Conservation (phyloP, 2,113 vertebrate genomes). For the Nanorana parkeri region DNA sequence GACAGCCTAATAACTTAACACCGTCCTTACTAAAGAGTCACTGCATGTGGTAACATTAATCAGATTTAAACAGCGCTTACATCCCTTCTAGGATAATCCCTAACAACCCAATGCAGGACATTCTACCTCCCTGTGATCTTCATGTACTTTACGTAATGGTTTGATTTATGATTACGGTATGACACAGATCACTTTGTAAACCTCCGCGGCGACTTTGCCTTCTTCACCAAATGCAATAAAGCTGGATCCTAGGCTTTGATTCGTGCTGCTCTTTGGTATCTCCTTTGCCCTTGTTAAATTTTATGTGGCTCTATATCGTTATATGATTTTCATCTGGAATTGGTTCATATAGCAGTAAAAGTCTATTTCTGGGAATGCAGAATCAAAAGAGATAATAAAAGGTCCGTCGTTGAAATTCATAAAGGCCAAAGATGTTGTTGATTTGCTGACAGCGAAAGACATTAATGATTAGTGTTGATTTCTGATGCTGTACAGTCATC, state of each 20-base stretch:
- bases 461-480: no score
- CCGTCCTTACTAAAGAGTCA: background rate
- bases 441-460: no score
- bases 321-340: background rate
- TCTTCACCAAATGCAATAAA: slow-evolving; percentile 14
- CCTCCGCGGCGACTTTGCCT: background rate
- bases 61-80: slow-evolving; percentile 1
- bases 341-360: background rate
- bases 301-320: background rate
- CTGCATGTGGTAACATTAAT: slow-evolving; percentile 30
- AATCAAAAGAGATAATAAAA: background rate
- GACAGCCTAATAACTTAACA: background rate
- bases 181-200: slow-evolving; percentile 23
- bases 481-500: no score
- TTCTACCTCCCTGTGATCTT: slow-evolving; percentile 38
- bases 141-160: slow-evolving; percentile 3
- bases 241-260: background rate
- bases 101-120: background rate
- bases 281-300: background rate
- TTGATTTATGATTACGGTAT: slow-evolving; percentile 4
- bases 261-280: background rate
- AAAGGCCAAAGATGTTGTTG: background rate
- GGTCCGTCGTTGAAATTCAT: background rate
- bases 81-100: slow-evolving; percentile 8
- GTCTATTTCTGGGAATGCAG: background rate